These are phyloP conservation scores for Lasioglossum oenotherae DNA, from an alignment of 2,888 invertebrate genomes.

Conservation along the genomic window DNA sequence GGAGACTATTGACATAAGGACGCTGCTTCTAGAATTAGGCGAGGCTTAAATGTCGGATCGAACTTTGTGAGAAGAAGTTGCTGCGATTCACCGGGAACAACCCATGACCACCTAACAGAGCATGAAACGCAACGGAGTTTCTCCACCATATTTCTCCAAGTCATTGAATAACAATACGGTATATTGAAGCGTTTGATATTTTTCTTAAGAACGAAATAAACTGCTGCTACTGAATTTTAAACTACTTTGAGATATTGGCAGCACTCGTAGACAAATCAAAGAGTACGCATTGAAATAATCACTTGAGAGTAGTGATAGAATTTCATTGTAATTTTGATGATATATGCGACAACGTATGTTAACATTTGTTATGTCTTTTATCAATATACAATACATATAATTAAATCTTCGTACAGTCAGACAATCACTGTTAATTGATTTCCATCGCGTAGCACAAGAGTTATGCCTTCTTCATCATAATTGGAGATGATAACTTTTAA, in stretches of 20 bases:
- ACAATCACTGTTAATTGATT: background rate
- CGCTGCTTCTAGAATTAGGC: conserved; percentile 5
- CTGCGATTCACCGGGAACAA: conserved; percentile 43
- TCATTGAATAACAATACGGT: background rate
- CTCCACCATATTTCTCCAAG: background rate
- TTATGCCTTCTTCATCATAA: background rate
- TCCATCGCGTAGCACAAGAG: background rate
- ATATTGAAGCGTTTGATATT: background rate
- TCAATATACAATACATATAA: background rate
- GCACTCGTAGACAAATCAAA: background rate
- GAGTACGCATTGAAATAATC: background rate
- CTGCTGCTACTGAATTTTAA: background rate
- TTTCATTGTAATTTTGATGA: background rate
- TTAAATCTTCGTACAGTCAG: background rate
- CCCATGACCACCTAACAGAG: conserved; percentile 50
- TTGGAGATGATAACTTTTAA: background rate
- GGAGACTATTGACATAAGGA: background rate
- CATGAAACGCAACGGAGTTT: background rate
- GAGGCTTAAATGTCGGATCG: conserved; percentile 16
- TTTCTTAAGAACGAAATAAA: background rate
- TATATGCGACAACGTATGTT: background rate
- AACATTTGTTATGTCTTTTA: background rate
- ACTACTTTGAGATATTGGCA: background rate
- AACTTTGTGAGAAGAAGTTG: conserved; percentile 31
- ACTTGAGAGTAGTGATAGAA: background rate